Evolutionary conservation across 2,888 invertebrate genomes (phyloP), one percentile per base, ranked within the genome.

Genomic region (Drosophila subsilvestris): DNA sequence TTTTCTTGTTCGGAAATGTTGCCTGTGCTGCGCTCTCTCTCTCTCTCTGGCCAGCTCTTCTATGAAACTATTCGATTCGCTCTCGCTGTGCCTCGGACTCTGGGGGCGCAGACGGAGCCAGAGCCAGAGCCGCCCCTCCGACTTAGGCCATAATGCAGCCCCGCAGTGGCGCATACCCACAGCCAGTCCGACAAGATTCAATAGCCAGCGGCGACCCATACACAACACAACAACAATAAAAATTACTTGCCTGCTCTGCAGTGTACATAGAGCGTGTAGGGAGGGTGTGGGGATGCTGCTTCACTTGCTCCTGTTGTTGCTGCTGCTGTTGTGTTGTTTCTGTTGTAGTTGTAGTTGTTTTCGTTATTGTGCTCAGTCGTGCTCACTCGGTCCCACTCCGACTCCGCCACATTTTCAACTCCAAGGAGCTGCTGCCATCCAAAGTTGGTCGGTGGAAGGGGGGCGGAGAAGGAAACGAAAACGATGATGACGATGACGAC

Each of bases 171-270:
- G 29, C 29, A 32, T 32, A 32, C 29, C 12, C 29, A 37, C 2
- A n/a, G 37, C 72, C 73, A 73, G 54, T 72, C 66, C 63, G 56
- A 87, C 85, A 59, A 89, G 89, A 87, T 88, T 87, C 79, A 70
- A 87, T 88, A 85, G 85, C 85, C 85, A 89, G 82, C 89, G 89
- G 89, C 89, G 59, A 76, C 72, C 75, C 79, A 75, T 68, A 74
- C 73, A 74, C 70, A 85, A 74, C 73, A 74, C 70, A 85, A 70
- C 67, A 55, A 74, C 54, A 74, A 74, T 73, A 67, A 76, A 72
- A 88, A 77, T 82, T 75, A 70, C 74, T 76, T 62, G 63, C 54
- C 63, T 49, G 58, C 57, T 57, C 45, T 45, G 48, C 7, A 37
- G 14, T n/a, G 37, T n/a, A 37, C 37, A 37, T 37, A 37, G 37